Conservation (phyloP, 2,797 vertebrate species). For the Synanceia verrucosa region DNA sequence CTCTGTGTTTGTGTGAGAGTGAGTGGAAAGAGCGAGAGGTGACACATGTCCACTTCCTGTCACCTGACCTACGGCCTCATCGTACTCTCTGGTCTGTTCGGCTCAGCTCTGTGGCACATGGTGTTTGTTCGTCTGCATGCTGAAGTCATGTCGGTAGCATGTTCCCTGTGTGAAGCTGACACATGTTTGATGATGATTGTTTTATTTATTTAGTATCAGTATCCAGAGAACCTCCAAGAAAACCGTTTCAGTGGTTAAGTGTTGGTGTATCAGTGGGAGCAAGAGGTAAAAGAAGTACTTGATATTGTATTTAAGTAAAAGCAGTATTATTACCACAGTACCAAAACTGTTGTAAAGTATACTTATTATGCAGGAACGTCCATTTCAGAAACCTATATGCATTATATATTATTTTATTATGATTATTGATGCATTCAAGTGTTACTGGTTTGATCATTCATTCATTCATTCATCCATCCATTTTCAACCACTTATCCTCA, state of each 20-base stretch:
- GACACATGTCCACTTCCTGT: slow-evolving; percentile 16
- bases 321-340: no score
- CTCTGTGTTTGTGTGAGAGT: slow-evolving; percentile 23
- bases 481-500: no score
- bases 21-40: slow-evolving; percentile 7
- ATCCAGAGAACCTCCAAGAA: neutral
- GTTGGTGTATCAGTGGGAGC: neutral
- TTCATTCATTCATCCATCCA: no score
- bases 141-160: neutral
- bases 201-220: neutral
- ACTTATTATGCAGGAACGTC: no score
- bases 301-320: no score
- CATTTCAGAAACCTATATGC: no score
- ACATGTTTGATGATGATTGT: neutral
- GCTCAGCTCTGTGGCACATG: slow-evolving; percentile 9
- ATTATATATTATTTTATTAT: no score
- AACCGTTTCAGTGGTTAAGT: neutral
- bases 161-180: neutral
- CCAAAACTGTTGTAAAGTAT: no score
- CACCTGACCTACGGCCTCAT: slow-evolving; percentile 18
- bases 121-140: slow-evolving; percentile 29
- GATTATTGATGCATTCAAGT: no score
- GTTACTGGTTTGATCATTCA: no score
- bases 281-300: no score
- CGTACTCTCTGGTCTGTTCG: slow-evolving; percentile 7